These are phyloP conservation scores for Drosophila arawakana DNA, from an alignment of 1,140 invertebrate species.

Conservation along the genomic window DNA sequence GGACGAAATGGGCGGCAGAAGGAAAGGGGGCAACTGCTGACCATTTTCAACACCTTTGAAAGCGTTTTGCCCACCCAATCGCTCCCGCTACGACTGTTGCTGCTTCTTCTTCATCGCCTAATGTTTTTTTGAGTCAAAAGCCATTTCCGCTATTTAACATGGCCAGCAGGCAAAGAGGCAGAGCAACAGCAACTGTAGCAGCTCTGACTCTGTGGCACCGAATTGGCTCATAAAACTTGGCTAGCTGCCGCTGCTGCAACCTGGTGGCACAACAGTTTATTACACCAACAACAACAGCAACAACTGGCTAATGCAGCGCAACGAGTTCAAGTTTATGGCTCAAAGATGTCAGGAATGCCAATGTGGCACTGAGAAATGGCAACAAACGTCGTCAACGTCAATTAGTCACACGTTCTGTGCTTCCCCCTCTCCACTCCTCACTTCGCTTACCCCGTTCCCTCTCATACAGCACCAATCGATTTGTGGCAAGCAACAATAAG, in stretches of 20 bases:
- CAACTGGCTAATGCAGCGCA: constrained; percentile 56
- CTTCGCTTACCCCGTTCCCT: too few species aligned
- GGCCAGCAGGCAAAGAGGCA: constrained; percentile 40
- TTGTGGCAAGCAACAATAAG: constrained; percentile 34
- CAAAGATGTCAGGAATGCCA: constrained; percentile 43
- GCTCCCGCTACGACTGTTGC: constrained; percentile 9
- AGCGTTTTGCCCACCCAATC: constrained; percentile 22
- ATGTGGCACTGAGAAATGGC: constrained; percentile 33
- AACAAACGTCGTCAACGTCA: constrained; percentile 69
- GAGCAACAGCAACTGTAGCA: constrained; percentile 6
- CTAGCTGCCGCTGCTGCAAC: constrained; percentile 31
- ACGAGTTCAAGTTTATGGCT: constrained; percentile 80
- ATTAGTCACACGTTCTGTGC: constrained; percentile 58
- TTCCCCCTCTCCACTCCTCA: constrained; percentile 6
- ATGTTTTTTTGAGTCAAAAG: constrained; percentile 56
- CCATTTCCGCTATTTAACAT: constrained; percentile 78
- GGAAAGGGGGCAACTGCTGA: constrained; percentile 24
- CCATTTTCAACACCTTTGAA: constrained; percentile 74
- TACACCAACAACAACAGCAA: constrained; percentile 14
- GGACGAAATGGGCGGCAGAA: neutral
- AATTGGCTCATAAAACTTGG: constrained; percentile 42
- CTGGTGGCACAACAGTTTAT: constrained; percentile 37
- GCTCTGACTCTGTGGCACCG: constrained; percentile 3
- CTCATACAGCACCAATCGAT: constrained; percentile 21
- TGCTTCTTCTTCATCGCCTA: constrained; percentile 28